Evolutionary conservation across 1,140 invertebrate species (phyloP).

Genomic region (Drosophila erecta): DNA sequence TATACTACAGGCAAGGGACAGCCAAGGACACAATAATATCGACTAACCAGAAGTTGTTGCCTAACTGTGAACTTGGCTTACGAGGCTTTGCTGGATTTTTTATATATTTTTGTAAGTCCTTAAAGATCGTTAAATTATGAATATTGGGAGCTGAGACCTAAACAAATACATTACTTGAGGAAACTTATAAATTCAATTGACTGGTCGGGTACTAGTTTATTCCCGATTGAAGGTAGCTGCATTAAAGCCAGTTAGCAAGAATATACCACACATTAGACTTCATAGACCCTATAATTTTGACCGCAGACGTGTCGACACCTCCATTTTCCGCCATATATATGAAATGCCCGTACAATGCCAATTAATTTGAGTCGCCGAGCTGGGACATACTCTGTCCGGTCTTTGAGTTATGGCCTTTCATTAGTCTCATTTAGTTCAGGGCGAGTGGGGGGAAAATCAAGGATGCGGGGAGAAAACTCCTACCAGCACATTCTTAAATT

Average conservation of each 20-base stretch:
- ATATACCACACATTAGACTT: background rate
- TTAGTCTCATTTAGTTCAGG: constrained; percentile 46
- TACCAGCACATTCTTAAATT: constrained; percentile 26
- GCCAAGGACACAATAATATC: constrained; percentile 13
- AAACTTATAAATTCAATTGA: too few species aligned
- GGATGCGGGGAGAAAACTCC: background rate
- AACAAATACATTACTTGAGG: too few species aligned
- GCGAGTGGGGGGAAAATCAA: background rate
- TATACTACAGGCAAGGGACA: constrained; percentile 15
- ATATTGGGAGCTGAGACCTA: too few species aligned
- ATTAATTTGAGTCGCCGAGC: constrained; percentile 54
- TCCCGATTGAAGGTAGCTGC: too few species aligned
- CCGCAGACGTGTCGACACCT: background rate
- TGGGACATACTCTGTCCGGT: constrained; percentile 25
- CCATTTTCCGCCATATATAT: constrained; percentile 25
- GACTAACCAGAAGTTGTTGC: constrained; percentile 6
- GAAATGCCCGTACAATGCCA: constrained; percentile 50
- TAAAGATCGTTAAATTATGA: background rate
- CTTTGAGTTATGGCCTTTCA: constrained; percentile 51
- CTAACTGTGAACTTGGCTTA: background rate
- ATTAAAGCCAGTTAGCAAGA: too few species aligned
- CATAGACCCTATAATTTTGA: background rate
- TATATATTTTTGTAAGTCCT: too few species aligned
- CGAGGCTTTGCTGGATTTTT: background rate
- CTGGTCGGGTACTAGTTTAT: too few species aligned